Conservation (phyloP, 2,888 invertebrate genomes). For the Cerastoderma edule region DNA sequence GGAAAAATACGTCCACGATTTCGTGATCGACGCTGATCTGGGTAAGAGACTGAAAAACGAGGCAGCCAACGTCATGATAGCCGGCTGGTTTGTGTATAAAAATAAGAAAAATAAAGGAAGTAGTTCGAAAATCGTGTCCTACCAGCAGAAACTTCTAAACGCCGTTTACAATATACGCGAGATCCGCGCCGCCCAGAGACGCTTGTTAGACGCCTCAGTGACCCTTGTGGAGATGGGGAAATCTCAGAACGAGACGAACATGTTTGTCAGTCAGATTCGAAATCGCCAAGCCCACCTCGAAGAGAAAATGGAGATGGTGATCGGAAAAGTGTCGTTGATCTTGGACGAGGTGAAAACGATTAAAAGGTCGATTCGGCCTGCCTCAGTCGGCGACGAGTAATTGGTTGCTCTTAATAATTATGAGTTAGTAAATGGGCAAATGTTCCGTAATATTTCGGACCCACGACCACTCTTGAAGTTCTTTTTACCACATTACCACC, state of each 20-base stretch:
- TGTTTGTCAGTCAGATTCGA: slow-evolving; percentile 56
- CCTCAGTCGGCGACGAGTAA: slow-evolving; percentile 26
- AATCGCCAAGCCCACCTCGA: slow-evolving; percentile 66
- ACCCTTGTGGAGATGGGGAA: slow-evolving; percentile 78
- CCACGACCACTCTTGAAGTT: too few relatives aligned
- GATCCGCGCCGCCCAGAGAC: slow-evolving; percentile 81
- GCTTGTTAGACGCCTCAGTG: slow-evolving; percentile 75
- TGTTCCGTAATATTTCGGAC: too few relatives aligned
- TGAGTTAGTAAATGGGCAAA: too few relatives aligned
- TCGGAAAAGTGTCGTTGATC: slow-evolving; percentile 47
- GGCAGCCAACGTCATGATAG: slow-evolving; percentile 81
- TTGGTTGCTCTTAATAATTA: background rate
- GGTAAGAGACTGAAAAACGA: slow-evolving; percentile 79
- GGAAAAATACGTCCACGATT: slow-evolving; percentile 83
- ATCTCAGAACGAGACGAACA: slow-evolving; percentile 66
- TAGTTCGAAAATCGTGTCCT: slow-evolving; percentile 60
- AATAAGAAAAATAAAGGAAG: slow-evolving; percentile 62
- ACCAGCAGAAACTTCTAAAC: slow-evolving; percentile 79
- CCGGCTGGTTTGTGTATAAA: slow-evolving; percentile 82
- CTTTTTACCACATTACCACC: too few relatives aligned
- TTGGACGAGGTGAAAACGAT: slow-evolving; percentile 48
- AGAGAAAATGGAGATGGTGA: slow-evolving; percentile 58
- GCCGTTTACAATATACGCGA: slow-evolving; percentile 82
- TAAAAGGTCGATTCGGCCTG: slow-evolving; percentile 41
- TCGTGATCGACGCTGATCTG: slow-evolving; percentile 82